These are phyloP conservation scores for Heteromyza rotundicornis DNA, from an alignment of 2,888 invertebrate genomes.

Conservation along the genomic window DNA sequence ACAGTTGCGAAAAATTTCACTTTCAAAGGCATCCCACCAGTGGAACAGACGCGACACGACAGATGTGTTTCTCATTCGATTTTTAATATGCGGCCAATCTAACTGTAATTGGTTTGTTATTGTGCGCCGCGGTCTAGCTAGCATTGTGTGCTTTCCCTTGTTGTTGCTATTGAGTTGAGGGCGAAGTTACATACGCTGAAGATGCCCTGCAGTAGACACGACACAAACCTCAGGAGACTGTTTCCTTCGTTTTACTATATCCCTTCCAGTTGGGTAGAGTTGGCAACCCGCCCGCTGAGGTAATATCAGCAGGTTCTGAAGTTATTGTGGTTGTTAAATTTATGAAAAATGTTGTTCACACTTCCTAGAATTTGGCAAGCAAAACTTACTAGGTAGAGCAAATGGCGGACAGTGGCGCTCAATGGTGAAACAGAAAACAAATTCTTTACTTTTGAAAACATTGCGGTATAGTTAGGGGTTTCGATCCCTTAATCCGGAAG, in stretches of 20 bases:
- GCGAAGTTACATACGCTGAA: conserved; percentile 21
- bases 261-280: background rate
- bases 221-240: conserved; percentile 48
- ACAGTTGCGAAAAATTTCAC: conserved; percentile 39
- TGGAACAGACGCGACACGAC: conserved; percentile 49
- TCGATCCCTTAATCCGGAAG: too few species aligned
- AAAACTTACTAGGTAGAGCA: too few species aligned
- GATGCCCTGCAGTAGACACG: conserved; percentile 21
- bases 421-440: too few species aligned
- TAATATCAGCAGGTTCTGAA: conserved; percentile 48
- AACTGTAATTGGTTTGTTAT: conserved; percentile 62
- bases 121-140: conserved; percentile 37
- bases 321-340: conserved; percentile 41
- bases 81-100: conserved; percentile 64
- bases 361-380: conserved; percentile 41
- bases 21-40: conserved; percentile 18
- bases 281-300: conserved; percentile 48
- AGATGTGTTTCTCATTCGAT: conserved; percentile 63
- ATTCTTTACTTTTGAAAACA: too few species aligned
- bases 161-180: conserved; percentile 20
- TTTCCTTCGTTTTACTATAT: conserved; percentile 37
- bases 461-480: too few species aligned
- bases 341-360: conserved; percentile 60
- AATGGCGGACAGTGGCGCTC: too few species aligned
- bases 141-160: conserved; percentile 24